A percentile compares a stretch with the other conserved stretches of the same genome.
These are phyloP conservation scores for Molossus alvarezi DNA, from an alignment of 2,797 vertebrate genomes.

Conservation along the genomic window DNA sequence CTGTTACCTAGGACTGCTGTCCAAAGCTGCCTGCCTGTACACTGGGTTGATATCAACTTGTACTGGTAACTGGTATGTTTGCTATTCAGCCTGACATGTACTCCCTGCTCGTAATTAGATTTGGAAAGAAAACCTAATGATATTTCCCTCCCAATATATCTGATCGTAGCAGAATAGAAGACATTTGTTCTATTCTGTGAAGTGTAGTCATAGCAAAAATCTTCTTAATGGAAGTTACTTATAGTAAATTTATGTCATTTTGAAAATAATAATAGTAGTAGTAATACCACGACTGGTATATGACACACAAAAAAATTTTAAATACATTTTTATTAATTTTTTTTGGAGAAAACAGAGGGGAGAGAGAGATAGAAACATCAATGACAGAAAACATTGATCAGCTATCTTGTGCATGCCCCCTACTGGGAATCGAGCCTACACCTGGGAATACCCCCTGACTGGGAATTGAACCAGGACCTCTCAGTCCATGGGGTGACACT, in stretches of 20 bases:
- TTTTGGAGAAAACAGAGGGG: too few relatives aligned
- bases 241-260: background rate
- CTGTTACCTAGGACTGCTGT: background rate
- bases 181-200: background rate
- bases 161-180: conserved; percentile 9
- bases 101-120: conserved; percentile 30
- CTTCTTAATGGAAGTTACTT: background rate
- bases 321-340: too few relatives aligned
- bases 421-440: too few relatives aligned
- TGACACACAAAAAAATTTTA: too few relatives aligned
- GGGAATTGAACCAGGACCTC: too few relatives aligned
- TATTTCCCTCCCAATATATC: conserved; percentile 53
- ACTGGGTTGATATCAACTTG: background rate
- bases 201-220: background rate
- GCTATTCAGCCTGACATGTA: conserved; percentile 30
- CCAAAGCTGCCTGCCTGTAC: background rate
- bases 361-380: too few relatives aligned
- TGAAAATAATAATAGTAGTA: background rate
- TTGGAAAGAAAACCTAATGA: conserved; percentile 66
- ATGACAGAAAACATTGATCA: too few relatives aligned
- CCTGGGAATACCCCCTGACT: too few relatives aligned
- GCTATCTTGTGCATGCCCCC: too few relatives aligned
- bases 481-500: too few relatives aligned
- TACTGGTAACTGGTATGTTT: background rate
- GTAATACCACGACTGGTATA: background rate